These are phyloP conservation scores for Nasonia oneida DNA, from an alignment of 2,888 invertebrate species.

Conservation along the genomic window DNA sequence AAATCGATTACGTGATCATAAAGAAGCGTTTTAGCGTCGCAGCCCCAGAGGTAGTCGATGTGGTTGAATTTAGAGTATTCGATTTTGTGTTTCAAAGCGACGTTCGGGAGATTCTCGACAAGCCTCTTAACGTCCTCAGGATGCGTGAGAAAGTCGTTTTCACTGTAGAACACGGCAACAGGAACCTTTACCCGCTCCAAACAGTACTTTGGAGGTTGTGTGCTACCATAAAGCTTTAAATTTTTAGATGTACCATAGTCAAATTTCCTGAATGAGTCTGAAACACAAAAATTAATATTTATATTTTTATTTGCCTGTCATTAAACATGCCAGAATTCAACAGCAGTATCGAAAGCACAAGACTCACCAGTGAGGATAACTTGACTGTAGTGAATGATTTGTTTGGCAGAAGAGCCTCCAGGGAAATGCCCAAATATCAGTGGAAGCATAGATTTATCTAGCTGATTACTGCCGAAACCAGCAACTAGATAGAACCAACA, in stretches of 20 bases:
- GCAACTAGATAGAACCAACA: slow-evolving; percentile 80
- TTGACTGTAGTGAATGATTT: slow-evolving; percentile 77
- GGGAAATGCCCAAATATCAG: slow-evolving; percentile 77
- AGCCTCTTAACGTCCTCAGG: slow-evolving; percentile 73
- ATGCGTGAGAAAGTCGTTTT: slow-evolving; percentile 83
- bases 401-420: slow-evolving; percentile 78
- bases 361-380: slow-evolving; percentile 74
- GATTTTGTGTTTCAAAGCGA: slow-evolving; percentile 71
- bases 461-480: slow-evolving; percentile 79
- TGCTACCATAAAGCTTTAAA: slow-evolving; percentile 79
- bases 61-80: slow-evolving; percentile 75
- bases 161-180: slow-evolving; percentile 82
- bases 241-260: slow-evolving; percentile 81
- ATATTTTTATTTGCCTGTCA: neutral
- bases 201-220: slow-evolving; percentile 82
- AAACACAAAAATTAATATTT: slow-evolving; percentile 61
- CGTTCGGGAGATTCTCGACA: slow-evolving; percentile 72
- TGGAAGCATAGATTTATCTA: slow-evolving; percentile 78
- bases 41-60: slow-evolving; percentile 76
- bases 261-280: slow-evolving; percentile 83
- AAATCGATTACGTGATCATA: slow-evolving; percentile 70
- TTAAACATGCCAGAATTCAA: neutral
- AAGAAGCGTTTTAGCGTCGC: slow-evolving; percentile 72
- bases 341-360: slow-evolving; percentile 1
- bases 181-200: slow-evolving; percentile 83